Evolutionary conservation across 35 echinoderm and acorn worm species (phyloP), one percentile per base, ranked within the genome.

Genomic region (Holothuria glaberrima): DNA sequence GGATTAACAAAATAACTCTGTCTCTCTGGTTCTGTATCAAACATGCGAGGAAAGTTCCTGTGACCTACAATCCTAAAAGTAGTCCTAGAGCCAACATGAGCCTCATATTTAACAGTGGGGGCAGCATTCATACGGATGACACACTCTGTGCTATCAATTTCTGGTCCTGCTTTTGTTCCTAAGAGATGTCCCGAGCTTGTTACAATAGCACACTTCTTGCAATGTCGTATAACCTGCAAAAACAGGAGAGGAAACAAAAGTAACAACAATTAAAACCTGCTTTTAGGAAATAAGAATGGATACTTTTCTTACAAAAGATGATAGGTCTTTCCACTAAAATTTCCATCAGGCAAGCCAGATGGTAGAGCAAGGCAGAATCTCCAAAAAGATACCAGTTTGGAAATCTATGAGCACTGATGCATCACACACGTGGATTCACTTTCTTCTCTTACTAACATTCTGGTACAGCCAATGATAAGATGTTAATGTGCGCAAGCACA

Each of bases 51-150:
- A 89, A 93, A 97, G 89, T 94, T 93, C 85, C 95, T 71, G 41
- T 94, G 91, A 31, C 92, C 92, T 59, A 97, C 84, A 75, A 97
- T 92, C 36, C 94, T 88, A 31, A 97, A 91, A 18, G 94, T 97
- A 45, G 94, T 97, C 62, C 91, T 93, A 26, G 45, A 69, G 44
- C 94, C 94, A 30, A 97, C 94, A 80, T 97, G 91, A 4, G 6
- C n/a, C 72, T 79, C 83, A 68, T 79, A 97, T 26, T 92, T 92
- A 20, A 41, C 2, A 21, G 88, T 93, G 24, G 94, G 94, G 59
- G 94, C 94, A 65, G 73, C 88, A 36, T 97, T 97, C 91, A 97
- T 93, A 29, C 94, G 91, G 41, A 97, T 93, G 19, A 97, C 89
- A 78, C 95, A 97, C 30, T 97, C 92, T 4, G 83, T 63, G 22